Evolutionary conservation across 2,888 invertebrate species (phyloP), one percentile per base, ranked within the genome.

Genomic region (Mamestra brassicae): DNA sequence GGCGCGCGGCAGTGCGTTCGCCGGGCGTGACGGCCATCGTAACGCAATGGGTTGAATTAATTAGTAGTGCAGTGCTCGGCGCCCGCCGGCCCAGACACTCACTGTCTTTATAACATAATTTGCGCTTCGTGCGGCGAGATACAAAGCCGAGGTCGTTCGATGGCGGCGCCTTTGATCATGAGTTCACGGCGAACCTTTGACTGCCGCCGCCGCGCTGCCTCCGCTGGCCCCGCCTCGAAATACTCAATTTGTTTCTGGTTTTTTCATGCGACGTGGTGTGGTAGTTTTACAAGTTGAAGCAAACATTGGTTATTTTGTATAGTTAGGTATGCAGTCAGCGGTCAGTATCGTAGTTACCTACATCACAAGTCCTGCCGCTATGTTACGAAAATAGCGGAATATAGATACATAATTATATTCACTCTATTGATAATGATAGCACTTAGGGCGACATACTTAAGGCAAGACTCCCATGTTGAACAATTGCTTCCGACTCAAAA

Each of bases 41-140:
- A 89, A 88, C 85, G 83, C 89, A 89, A 91, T 89, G 91, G 91
- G 91, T 94, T 94, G 94, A 96, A 96, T 95, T 96, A 96, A 96
- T 96, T 95, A 96, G 91, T 93, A 93, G 92, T 90, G 93, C 93
- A 92, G 89, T 90, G 93, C 90, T 92, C 90, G 94, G 92, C 93
- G 92, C 91, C 90, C 93, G 92, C 92, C 93, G 92, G 91, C 90
- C 93, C 92, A 92, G 93, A 94, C 94, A 94, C 94, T 95, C 95
- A 93, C 94, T 95, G 95, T 95, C 96, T 96, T 96, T 96, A 96
- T 96, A 96, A 96, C 96, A 96, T 97, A 97, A 97, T 97, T 97
- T 96, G 97, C 97, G 96, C 96, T 96, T 96, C 94, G 92, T 92
- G 96, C 96, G 96, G 96, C 91, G 90, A 95, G 94, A 96, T 96